Base-by-base conservation (phyloP, 2,888 invertebrate species). In the Strigamia transsilvanica region DNA sequence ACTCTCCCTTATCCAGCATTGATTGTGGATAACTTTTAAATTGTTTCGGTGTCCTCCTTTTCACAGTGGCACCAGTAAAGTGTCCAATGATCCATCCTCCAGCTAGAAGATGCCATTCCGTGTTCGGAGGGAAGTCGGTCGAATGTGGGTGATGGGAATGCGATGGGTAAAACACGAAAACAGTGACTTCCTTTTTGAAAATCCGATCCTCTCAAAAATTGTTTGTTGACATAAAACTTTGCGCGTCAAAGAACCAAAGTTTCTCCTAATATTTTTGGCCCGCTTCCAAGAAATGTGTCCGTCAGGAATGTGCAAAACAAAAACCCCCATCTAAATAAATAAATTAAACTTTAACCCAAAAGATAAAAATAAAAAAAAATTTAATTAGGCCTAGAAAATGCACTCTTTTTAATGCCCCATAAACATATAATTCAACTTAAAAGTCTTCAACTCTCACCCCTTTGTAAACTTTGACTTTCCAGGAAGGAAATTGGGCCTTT, bases 171-270 rank as follows among this genome's bases (percentile, higher is more conserved):
- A 13, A 61, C 2, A 32, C 4, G 3, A 73, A 27, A 73, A 73
- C 73, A 73, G 27, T 73, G 32, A 73, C 73, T 73, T 73, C 32
- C 73, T 51, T 27, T 73, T 73, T 73, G 73, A 27, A 73, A 73
- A 73, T 32, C 56, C 73, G 73, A 32, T 23, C 2, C n/a, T 32
- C 27, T 32, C 51, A 15, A 5, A 18, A 27, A 27, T n/a, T 73
- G 73, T 73, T 73, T 73, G 32, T 73, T 73, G 73, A 73, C 32
- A 73, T n/a, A 32, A 73, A 73, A 73, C 73, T 2, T 6, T 32
- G 21, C 7, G 18, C 15, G 13, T 10, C 7, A 32, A 27, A 21
- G n/a, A 56, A 18, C 9, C 1, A 15, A n/a, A 18, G 9, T n/a
- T 73, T 73, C 27, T 10, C 13, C 9, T 15, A 23, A 73, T 32